A percentile compares a stretch with the other conserved stretches of the same genome.
These are phyloP conservation scores for Lycocorax pyrrhopterus DNA, from an alignment of 2,113 vertebrate species.

Conservation along the genomic window DNA sequence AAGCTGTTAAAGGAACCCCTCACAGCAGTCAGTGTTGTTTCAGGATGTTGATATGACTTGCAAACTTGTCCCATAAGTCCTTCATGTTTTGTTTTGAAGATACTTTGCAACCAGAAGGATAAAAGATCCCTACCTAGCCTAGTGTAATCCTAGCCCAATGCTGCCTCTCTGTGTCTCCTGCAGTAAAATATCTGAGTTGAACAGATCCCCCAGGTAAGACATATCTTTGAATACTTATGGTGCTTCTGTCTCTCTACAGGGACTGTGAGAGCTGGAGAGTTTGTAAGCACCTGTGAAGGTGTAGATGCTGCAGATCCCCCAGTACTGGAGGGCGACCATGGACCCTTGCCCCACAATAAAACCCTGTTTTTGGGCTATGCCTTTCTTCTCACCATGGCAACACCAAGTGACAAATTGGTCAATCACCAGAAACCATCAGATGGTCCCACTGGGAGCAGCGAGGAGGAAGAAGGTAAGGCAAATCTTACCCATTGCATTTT, in stretches of 20 bases:
- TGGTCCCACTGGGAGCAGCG: constrained; percentile 66
- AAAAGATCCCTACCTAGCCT: background rate
- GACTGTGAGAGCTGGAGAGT: constrained; percentile 58
- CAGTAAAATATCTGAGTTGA: background rate
- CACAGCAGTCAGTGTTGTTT: background rate
- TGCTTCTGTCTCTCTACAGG: constrained; percentile 37
- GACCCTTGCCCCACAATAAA: constrained; percentile 85
- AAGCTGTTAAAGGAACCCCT: background rate
- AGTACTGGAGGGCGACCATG: constrained; percentile 73
- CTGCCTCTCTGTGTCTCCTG: background rate
- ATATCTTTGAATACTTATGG: background rate
- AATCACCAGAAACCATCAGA: constrained; percentile 69
- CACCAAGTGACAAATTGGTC: constrained; percentile 78
- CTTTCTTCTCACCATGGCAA: constrained; percentile 91
- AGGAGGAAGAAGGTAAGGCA: constrained; percentile 87
- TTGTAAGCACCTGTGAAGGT: constrained; percentile 76
- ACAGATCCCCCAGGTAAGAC: background rate
- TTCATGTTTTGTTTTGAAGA: background rate
- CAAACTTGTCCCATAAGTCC: background rate
- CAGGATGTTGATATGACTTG: background rate
- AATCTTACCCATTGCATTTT: background rate
- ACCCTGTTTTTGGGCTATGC: constrained; percentile 94
- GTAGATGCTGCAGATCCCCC: constrained; percentile 66
- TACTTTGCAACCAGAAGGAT: background rate
- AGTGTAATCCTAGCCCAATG: background rate